Evolutionary conservation across 1,140 invertebrate genomes (phyloP), one percentile per base, ranked within the genome.

Genomic region (Nebria ingens): DNA sequence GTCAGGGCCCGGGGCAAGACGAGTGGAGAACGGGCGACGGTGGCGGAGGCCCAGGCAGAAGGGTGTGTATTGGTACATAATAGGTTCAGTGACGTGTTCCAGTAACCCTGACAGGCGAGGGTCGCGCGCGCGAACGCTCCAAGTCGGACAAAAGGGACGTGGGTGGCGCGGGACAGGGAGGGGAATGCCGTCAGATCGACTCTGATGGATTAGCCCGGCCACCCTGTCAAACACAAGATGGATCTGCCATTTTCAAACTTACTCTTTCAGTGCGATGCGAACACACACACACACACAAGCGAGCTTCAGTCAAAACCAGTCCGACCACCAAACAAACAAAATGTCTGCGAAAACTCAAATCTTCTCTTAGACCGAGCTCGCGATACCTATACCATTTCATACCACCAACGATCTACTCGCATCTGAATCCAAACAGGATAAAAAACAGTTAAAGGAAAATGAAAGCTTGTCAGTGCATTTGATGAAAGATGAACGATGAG

Each of bases 71-170:
- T 65, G 68, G 68, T 65, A 70, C 65, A 70, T 70, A 70, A 70
- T 70, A 68, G 67, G 68, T 70, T 68, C 68, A 67, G 67, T 70
- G 68, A 68, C 68, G 67, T 69, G 67, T 70, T 70, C 68, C 63
- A 70, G 65, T 69, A 69, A 70, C 68, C 68, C 66, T 67, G 65
- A 66, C 66, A 64, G 64, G 61, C 40, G 25, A 64, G 64, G 67
- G 64, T 65, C 64, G 64, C 64, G 64, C 59, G n/a, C n/a, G n/a
- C n/a, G n/a, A n/a, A n/a, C n/a, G 42, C 21, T 51, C 50, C 19
- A 20, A 51, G 64, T 65, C 64, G 61, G 64, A 64, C 66, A 64
- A 55, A 38, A 45, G 21, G 55, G 29, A 51, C 52, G 51, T n/a
- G 56, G 61, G 51, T 49, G 3, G 40, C 17, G 40, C 9, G 9